phyloP scores from a whole-genome alignment of 2,797 vertebrate species.

The Telmatherina bonti region DNA sequence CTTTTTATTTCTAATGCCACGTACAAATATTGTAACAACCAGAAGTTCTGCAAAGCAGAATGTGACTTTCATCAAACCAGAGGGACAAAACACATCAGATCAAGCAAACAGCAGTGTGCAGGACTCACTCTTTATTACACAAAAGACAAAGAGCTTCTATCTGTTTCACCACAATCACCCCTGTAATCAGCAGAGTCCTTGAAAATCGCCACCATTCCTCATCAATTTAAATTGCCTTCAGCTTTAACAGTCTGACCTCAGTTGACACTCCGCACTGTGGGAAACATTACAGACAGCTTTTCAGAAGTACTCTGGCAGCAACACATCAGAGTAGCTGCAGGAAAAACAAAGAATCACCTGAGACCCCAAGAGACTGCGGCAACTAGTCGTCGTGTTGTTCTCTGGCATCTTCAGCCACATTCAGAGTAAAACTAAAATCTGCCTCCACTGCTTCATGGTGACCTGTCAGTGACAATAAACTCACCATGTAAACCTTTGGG shows the following conservation, averaged over 20 bases:
- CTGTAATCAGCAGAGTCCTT: constrained; percentile 15
- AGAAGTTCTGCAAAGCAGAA: neutral
- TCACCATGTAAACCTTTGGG: no score
- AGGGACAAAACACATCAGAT: neutral
- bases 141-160: no score
- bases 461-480: no score
- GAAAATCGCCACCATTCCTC: constrained; percentile 6
- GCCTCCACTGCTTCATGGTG: no score
- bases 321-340: constrained; percentile 34
- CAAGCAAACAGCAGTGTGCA: neutral
- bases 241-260: constrained; percentile 20
- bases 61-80: neutral
- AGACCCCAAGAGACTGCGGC: constrained; percentile 23
- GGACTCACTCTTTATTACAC: neutral
- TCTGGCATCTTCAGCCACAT: no score
- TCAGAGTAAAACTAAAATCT: no score
- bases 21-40: no score
- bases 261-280: constrained; percentile 17
- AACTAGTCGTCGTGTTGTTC: no score
- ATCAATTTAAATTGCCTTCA: constrained; percentile 11
- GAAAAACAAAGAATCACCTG: constrained; percentile 48
- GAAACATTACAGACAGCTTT: constrained; percentile 3
- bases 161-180: neutral
- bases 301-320: constrained; percentile 38
- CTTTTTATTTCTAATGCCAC: no score